Evolutionary conservation across 2,113 vertebrate species (phyloP).

Genomic region (Urocolius indicus): DNA sequence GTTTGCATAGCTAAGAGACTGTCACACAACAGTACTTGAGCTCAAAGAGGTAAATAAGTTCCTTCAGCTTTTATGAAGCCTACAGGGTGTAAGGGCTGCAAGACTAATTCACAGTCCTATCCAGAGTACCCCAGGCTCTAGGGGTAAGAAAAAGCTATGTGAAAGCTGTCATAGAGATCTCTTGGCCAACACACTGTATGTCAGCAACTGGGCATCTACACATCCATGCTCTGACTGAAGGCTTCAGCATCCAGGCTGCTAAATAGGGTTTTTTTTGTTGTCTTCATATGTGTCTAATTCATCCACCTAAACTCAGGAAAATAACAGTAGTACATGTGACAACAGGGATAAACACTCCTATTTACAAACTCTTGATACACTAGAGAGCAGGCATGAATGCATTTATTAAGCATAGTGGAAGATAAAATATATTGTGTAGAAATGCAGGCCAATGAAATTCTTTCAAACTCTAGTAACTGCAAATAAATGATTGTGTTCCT

Average conservation of each 20-base stretch:
- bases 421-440: background rate
- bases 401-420: background rate
- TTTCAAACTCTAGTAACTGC: background rate
- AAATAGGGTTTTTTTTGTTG: accelerated
- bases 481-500: background rate
- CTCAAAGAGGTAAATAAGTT: background rate
- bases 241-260: background rate
- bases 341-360: accelerated
- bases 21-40: background rate
- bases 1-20: accelerated
- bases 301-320: too few species aligned
- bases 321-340: background rate
- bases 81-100: background rate
- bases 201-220: accelerated
- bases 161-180: accelerated
- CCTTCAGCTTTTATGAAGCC: background rate
- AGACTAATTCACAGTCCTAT: background rate
- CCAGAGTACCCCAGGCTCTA: background rate
- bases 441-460: background rate
- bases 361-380: background rate
- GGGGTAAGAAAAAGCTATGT: background rate
- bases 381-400: background rate
- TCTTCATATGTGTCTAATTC: accelerated
- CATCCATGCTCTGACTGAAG: accelerated
- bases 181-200: accelerated